A percentile compares a stretch with the other conserved stretches of the same genome.
These are phyloP conservation scores for Acrobasis consociella DNA, from an alignment of 2,888 invertebrate genomes.

Conservation along the genomic window DNA sequence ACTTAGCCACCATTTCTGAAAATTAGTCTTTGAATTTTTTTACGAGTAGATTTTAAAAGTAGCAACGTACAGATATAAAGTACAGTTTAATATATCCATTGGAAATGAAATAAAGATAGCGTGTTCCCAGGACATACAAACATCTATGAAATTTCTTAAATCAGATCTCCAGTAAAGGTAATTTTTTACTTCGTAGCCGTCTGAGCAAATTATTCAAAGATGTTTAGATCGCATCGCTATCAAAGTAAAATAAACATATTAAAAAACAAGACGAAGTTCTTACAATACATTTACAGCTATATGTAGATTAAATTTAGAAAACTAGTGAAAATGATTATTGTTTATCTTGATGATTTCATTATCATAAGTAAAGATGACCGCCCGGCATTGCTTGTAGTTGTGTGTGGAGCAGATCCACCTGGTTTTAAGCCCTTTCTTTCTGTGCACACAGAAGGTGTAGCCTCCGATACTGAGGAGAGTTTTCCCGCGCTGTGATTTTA, in stretches of 20 bases:
- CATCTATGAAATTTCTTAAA: too few relatives aligned
- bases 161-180: too few relatives aligned
- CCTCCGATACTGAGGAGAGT: slow-evolving; percentile 34
- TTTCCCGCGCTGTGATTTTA: slow-evolving; percentile 37
- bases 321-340: slow-evolving; percentile 40
- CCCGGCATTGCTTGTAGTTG: slow-evolving; percentile 27
- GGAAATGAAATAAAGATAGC: too few relatives aligned
- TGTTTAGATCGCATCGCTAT: too few relatives aligned
- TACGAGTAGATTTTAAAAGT: neutral
- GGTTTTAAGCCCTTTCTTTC: slow-evolving; percentile 11
- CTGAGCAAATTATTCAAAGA: too few relatives aligned
- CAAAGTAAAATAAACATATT: too few relatives aligned
- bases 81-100: too few relatives aligned
- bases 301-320: neutral
- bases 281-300: too few relatives aligned
- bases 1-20: slow-evolving; percentile 12
- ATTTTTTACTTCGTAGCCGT: too few relatives aligned
- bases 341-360: slow-evolving; percentile 40
- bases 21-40: neutral
- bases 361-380: slow-evolving; percentile 39
- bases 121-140: too few relatives aligned
- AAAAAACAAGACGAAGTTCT: too few relatives aligned
- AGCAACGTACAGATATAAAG: too few relatives aligned
- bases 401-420: slow-evolving; percentile 37
- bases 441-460: slow-evolving; percentile 34